Conservation (phyloP, 1,140 invertebrate species). For the Pygmarrhopalites habei region DNA sequence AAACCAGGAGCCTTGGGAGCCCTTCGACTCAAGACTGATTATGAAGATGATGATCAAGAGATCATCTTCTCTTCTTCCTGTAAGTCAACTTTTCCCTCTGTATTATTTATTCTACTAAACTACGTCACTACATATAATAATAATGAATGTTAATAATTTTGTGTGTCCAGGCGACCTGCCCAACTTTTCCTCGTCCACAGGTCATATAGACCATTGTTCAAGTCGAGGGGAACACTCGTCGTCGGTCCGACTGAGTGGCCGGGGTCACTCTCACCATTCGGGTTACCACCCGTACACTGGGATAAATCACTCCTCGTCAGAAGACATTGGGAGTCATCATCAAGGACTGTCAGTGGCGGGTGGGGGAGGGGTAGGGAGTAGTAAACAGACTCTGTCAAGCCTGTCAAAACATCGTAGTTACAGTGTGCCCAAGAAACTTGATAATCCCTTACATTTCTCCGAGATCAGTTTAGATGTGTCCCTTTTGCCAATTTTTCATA, state of each 20-base stretch:
- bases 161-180: conserved; percentile 10
- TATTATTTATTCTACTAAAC: too few relatives aligned
- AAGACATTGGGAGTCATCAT: conserved; percentile 7
- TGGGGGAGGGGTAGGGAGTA: not conserved
- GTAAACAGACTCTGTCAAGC: conserved; percentile 27
- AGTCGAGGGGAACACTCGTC: conserved; percentile 5
- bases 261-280: not conserved
- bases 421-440: conserved; percentile 41
- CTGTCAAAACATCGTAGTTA: conserved; percentile 38
- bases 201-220: conserved; percentile 15
- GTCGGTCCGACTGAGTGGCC: not conserved
- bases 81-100: conserved; percentile 31
- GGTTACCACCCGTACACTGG: too few relatives aligned
- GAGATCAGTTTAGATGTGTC: conserved; percentile 74
- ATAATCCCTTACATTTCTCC: conserved; percentile 54
- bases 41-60: conserved; percentile 12
- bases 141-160: conserved; percentile 3
- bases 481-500: conserved; percentile 84
- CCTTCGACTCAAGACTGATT: conserved; percentile 13
- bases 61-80: conserved; percentile 13
- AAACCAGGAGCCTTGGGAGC: conserved; percentile 7
- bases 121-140: not conserved
- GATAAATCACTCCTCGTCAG: not conserved
- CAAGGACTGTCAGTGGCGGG: conserved; percentile 7
- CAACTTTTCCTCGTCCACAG: conserved; percentile 13